Evolutionary conservation across 2,797 vertebrate genomes (phyloP), one percentile per base, ranked within the genome.

Genomic region (Hydrophis major): DNA sequence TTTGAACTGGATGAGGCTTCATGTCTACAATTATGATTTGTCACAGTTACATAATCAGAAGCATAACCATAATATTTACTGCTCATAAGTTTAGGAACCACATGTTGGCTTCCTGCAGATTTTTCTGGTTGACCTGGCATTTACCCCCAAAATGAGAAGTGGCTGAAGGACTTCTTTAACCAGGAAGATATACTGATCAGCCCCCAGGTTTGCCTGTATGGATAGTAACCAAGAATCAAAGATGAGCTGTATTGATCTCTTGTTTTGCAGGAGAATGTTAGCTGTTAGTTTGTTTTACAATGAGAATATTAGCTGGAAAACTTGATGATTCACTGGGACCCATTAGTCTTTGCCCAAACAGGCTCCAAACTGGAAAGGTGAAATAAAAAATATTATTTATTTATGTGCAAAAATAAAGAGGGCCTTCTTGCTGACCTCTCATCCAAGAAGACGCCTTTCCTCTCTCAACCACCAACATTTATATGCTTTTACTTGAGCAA

Each of bases 41-140:
- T 22, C 87, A 92, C 4, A 87, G 0, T 14, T 87, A n/a, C 0
- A 0, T 0, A 0, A 20, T 0, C n/a, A 16, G 56, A 50, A 90
- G 61, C 2, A 83, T 90, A 57, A 91, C 3, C 27, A 0, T 55
- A 28, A 2, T 60, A 94, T 18, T 89, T 53, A 63, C 0, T 20
- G 27, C 78, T 89, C 14, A 83, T 61, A 57, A 32, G 0, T 89
- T 89, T 60, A 78, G 18, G 42, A n/a, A 56, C 55, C 69, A 47
- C 55, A 8, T 57, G 28, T 8, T 87, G 55, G 11, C 50, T 88
- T 69, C 4, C 50, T 88, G 50, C 12, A 69, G 60, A 25, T 14
- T 47, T 87, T 55, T 25, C 47, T 13, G 57, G 55, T 14, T 59
- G 22, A 20, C 10, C 2, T 59, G 32, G 32, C 32, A 47, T 47